A percentile compares a stretch with the other conserved stretches of the same genome.
Evolutionary conservation across 2,888 invertebrate genomes (phyloP).

Genomic region (Microdon myrmicae): DNA sequence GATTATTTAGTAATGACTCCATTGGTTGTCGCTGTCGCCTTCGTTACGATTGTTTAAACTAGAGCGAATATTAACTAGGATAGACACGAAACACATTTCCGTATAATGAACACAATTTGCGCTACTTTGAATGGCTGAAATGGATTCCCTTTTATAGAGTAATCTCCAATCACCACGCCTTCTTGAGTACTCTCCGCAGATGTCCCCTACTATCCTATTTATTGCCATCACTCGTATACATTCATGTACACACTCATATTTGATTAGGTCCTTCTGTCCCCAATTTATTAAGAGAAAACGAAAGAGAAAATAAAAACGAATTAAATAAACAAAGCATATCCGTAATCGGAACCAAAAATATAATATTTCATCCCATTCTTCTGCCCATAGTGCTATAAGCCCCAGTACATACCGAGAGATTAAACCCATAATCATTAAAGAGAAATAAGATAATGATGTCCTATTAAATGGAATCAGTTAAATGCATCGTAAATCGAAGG

Average conservation of each 20-base stretch:
- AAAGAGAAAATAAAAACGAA: no score
- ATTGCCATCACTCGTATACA: slow-evolving; percentile 13
- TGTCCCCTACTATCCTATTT: slow-evolving; percentile 25
- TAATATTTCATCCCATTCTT: background rate
- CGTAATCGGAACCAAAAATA: background rate
- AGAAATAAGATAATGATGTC: slow-evolving; percentile 49
- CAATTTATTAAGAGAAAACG: slow-evolving; percentile 21
- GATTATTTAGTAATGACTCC: no score
- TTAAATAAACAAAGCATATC: background rate
- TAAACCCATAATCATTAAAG: slow-evolving; percentile 51
- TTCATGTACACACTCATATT: no score
- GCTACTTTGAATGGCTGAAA: no score
- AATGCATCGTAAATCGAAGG: slow-evolving; percentile 48
- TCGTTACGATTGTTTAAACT: no score
- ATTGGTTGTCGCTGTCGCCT: no score
- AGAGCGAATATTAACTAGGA: no score
- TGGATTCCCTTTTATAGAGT: background rate
- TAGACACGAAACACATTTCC: no score
- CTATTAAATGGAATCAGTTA: slow-evolving; percentile 51
- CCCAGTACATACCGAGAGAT: slow-evolving; percentile 41
- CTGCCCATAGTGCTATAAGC: no score
- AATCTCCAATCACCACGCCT: slow-evolving; percentile 20
- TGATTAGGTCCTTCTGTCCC: slow-evolving; percentile 32
- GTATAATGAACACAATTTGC: no score
- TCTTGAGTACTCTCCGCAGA: slow-evolving; percentile 6